Base-by-base conservation (phyloP, 2,113 vertebrate genomes). In the Paradisaea rubra region DNA sequence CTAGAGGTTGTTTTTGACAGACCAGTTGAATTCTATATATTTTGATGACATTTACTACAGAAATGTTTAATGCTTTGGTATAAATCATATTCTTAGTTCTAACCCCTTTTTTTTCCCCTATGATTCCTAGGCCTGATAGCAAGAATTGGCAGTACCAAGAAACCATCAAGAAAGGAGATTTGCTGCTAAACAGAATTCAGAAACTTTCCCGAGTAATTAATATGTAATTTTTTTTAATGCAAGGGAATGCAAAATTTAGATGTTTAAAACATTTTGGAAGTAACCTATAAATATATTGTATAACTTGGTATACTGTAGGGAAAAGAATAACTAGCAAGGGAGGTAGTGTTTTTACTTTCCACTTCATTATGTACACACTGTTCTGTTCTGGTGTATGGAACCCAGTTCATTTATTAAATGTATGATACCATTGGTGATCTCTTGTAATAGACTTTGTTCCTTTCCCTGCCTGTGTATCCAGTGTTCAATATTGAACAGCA, bases 91-190 rank as follows among this genome's bases (percentile, higher is more conserved):
- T 70, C 41, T 88, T 37, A 64, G 42, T 83, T 60, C 53, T 94
- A 89, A 97, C 77, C 30, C 35, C 27, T 4, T 45, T 50, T 91
- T 81, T 50, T 60, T 5, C 72, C 19, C 57, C 6, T 6, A 4
- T n/a, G 22, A 91, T 91, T 97, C 96, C 54, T 93, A 99, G 99
- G 97, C 99, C 99, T 12, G 99, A 99, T 86, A 99, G 99, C 97
- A 99, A 99, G 98, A 99, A 99, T 95, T 99, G 99, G 99, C 99
- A 99, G 97, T 99, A 99, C 97, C 99, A 99, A 97, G 99, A 99
- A 98, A 99, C 98, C 91, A 99, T 99, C 97, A 99, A 99, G 98
- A 99, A 99, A 97, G 99, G 99, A 59, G 99, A 99, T 94, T 96
- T 99, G 96, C 98, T 99, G 96, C 98, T 99, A 94, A 99, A 99